Evolutionary conservation across 2,888 invertebrate species (phyloP).

Genomic region (Mechanitis mazaeus): DNA sequence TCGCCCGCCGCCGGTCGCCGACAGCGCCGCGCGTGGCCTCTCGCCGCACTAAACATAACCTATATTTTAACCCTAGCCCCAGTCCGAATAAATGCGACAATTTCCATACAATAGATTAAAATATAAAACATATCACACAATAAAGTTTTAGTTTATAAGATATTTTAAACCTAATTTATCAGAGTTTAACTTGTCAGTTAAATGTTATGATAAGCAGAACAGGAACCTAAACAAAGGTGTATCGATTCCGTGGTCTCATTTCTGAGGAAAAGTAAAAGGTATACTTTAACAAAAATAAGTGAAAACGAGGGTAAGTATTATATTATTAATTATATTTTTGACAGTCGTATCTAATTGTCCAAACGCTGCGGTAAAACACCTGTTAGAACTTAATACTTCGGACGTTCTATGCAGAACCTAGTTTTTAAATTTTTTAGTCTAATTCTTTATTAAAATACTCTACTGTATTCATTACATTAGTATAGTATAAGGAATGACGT

Average conservation of each 20-base stretch:
- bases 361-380: too few species aligned
- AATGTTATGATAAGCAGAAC: slow-evolving; percentile 28
- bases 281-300: slow-evolving; percentile 6
- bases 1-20: slow-evolving; percentile 57
- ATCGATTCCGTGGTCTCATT: slow-evolving; percentile 55
- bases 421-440: too few species aligned
- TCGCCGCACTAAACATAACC: slow-evolving; percentile 59
- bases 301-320: slow-evolving; percentile 13
- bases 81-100: slow-evolving; percentile 37
- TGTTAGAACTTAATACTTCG: too few species aligned
- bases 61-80: slow-evolving; percentile 32
- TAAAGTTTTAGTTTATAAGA: background rate
- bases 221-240: slow-evolving; percentile 61
- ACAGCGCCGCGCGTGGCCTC: slow-evolving; percentile 60
- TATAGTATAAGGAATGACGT: too few species aligned
- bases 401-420: too few species aligned
- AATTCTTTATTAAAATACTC: too few species aligned
- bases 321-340: background rate
- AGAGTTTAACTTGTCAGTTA: background rate
- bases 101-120: slow-evolving; percentile 12
- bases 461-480: too few species aligned
- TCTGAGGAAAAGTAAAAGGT: slow-evolving; percentile 28
- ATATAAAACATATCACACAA: slow-evolving; percentile 9
- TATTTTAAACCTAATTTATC: background rate
- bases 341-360: too few species aligned